Evolutionary conservation across 23 tunicate genomes (phyloP), one percentile per base, ranked within the genome.

Genomic region (Clavelina lepadiformis): DNA sequence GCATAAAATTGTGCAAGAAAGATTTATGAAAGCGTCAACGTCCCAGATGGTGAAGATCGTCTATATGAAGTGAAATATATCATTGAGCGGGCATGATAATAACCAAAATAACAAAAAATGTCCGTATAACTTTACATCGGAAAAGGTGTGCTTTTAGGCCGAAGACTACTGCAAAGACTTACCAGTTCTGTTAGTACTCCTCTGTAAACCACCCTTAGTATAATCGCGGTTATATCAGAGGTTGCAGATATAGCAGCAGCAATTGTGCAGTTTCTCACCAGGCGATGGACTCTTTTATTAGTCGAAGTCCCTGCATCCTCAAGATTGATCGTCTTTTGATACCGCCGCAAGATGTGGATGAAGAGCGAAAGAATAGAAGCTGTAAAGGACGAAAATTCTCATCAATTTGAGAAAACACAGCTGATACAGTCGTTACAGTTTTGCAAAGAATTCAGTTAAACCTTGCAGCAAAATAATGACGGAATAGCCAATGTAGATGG

Each of bases 181-280:
- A 72, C 78, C 38, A 72, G 38, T 72, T 72, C 67, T 2, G 65
- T 6, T 28, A 72, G 2, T 11, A 28, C 1, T 5, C 78, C 78
- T 59, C 46, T 58, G 26, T 34, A 8, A 2, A 58, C 2, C 13
- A 59, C 30, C 29, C 45, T 68, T 30, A 59, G 21, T 4, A 30
- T 28, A 58, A 72, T 68, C 0, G 59, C 38, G 2, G 58, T 59
- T 15, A 72, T 21, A 27, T 45, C 37, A 5, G 65, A 45, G 2
- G 35, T 7, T 1, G 78, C 29, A 15, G 78, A 37, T 28, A 72
- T 29, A 18, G 54, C 57, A 4, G 78, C 68, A 3, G 78, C 78
- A 28, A 72, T 72, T 28, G 78, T 56, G 68, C 78, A 72, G 34
- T 58, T 35, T 22, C 78, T 57, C 5, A 72, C 45, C 57, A 72